A percentile compares a stretch with the other conserved stretches of the same genome.
phyloP scores from a whole-genome alignment of 2,797 vertebrate genomes.

The Lepidocolaptes lacrymiger region DNA sequence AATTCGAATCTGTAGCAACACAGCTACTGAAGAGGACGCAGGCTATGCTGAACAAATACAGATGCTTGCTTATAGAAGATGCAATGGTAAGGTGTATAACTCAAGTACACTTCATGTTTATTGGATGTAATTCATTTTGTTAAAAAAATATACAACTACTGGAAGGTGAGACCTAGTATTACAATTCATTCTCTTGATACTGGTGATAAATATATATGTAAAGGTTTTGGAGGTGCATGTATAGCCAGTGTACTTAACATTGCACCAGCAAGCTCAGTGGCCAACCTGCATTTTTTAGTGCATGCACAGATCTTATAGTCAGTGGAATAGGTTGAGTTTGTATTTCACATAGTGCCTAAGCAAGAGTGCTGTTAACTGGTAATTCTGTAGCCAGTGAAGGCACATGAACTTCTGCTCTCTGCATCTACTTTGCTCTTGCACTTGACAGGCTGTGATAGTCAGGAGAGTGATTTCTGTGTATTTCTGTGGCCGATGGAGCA shows the following conservation, averaged over 20 bases:
- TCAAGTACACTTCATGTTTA: not conserved
- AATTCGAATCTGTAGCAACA: slow-evolving; percentile 91
- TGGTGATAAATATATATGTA: not conserved
- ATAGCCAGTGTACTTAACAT: not conserved
- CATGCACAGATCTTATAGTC: not conserved
- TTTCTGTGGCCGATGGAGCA: not conserved
- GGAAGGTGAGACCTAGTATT: not conserved
- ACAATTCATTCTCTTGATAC: not conserved
- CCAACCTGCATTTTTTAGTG: not conserved
- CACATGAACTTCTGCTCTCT: not conserved
- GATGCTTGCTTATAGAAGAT: slow-evolving; percentile 93
- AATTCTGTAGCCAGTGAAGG: not conserved
- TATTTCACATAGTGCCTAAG: not conserved
- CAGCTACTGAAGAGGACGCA: slow-evolving; percentile 93
- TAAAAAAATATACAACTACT: not conserved
- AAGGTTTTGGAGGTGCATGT: not conserved
- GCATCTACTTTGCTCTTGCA: not conserved
- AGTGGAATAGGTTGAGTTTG: not conserved
- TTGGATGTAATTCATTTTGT: not conserved
- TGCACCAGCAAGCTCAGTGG: not conserved
- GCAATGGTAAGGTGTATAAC: slow-evolving; percentile 85
- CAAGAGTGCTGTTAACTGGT: not conserved
- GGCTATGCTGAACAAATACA: slow-evolving; percentile 97
- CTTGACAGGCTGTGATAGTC: not conserved
- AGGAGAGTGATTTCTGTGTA: not conserved